These are phyloP conservation scores for Phanerotoma sp. DNA, from an alignment of 2,888 invertebrate genomes.

Conservation along the genomic window DNA sequence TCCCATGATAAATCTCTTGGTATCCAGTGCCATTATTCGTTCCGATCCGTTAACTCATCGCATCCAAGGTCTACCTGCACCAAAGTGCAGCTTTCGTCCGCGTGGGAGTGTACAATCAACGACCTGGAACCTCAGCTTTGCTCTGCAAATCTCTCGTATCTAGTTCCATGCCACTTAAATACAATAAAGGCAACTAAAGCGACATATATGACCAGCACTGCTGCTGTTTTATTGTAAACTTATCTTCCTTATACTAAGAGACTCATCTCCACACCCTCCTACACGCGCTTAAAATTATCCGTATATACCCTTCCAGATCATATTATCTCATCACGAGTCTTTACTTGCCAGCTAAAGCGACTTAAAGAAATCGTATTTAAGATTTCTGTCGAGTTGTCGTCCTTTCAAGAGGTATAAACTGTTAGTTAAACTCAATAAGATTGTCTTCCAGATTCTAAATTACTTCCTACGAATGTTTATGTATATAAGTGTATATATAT, in stretches of 20 bases:
- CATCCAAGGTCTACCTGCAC: constrained; percentile 28
- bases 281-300: constrained; percentile 3
- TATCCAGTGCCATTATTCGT: constrained; percentile 32
- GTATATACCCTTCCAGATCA: constrained; percentile 6
- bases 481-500: no score
- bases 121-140: constrained; percentile 45
- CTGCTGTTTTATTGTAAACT: constrained; percentile 37
- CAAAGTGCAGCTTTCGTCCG: constrained; percentile 32
- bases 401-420: no score
- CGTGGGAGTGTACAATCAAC: constrained; percentile 46
- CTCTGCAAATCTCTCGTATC: constrained; percentile 38
- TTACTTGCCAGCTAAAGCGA: background rate
- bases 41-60: constrained; percentile 39
- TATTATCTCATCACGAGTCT: constrained; percentile 12
- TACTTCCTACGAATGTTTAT: no score
- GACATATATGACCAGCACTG: constrained; percentile 17
- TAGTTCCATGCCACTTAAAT: constrained; percentile 30
- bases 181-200: constrained; percentile 7
- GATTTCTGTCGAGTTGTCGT: background rate
- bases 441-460: no score
- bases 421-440: no score
- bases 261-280: constrained; percentile 21
- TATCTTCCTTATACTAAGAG: constrained; percentile 38
- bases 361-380: background rate
- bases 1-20: constrained; percentile 15